Conservation (phyloP, 2,888 invertebrate species). For the Lacanobia wlatinum region DNA sequence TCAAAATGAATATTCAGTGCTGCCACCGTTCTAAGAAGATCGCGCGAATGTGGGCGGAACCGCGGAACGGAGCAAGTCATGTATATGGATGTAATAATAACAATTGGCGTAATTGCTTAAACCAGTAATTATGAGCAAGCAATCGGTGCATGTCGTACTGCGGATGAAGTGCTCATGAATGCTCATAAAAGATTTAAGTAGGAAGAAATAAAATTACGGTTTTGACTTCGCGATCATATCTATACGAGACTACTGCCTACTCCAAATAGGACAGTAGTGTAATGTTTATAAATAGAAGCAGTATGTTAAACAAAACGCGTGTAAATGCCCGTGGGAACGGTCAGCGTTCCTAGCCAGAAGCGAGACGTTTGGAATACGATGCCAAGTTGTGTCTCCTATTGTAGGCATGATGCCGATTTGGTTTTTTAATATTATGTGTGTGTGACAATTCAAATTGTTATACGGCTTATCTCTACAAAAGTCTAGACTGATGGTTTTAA, state of each 20-base stretch:
- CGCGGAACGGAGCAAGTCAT: conserved; percentile 28
- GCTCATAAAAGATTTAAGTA: background rate
- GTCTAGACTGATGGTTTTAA: background rate
- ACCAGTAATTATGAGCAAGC: conserved; percentile 34
- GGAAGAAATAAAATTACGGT: background rate
- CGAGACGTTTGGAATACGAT: conserved; percentile 33
- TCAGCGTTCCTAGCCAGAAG: conserved; percentile 22
- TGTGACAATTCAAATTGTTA: background rate
- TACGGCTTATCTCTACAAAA: background rate
- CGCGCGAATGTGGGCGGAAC: conserved; percentile 37
- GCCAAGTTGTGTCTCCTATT: conserved; percentile 33
- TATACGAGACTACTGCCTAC: background rate
- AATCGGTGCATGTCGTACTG: conserved; percentile 33
- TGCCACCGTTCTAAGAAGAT: conserved; percentile 24
- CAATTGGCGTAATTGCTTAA: conserved; percentile 51
- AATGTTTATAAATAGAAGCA: conserved; percentile 20
- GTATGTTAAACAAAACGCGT: conserved; percentile 39
- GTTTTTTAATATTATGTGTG: conserved; percentile 2
- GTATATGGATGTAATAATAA: conserved; percentile 46
- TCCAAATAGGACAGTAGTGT: conserved; percentile 10
- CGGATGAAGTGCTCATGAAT: conserved; percentile 23
- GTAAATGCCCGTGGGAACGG: conserved; percentile 23
- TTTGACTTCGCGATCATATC: background rate
- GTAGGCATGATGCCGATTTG: background rate
- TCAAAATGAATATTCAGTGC: conserved; percentile 53